Percentiles rank a stretch among this genome's conserved stretches.
phyloP scores from a whole-genome alignment of 1,140 invertebrate genomes.

The Bicyclus anynana region DNA sequence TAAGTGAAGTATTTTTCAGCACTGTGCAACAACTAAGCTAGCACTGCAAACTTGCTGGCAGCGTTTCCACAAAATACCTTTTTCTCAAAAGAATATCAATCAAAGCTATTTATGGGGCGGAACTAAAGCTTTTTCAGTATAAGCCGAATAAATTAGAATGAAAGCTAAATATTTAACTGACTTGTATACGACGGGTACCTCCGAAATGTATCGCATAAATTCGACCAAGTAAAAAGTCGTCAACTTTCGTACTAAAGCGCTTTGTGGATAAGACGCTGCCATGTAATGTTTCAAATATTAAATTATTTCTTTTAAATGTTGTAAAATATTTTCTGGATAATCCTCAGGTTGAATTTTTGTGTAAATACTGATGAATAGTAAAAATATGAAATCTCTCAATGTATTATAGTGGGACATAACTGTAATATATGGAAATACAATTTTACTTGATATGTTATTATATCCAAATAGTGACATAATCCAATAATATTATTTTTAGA shows the following conservation, averaged over 20 bases:
- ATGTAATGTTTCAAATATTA: neutral
- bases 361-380: no score
- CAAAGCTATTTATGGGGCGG: conserved; percentile 56
- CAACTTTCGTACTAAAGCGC: conserved; percentile 43
- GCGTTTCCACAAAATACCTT: conserved; percentile 13
- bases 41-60: conserved; percentile 14
- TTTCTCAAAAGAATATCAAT: conserved; percentile 49
- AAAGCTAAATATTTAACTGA: conserved; percentile 71
- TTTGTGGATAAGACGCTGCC: conserved; percentile 37
- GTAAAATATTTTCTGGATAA: no score
- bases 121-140: conserved; percentile 66
- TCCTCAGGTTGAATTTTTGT: no score
- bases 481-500: no score
- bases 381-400: no score
- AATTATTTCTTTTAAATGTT: no score
- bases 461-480: no score
- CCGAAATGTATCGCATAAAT: conserved; percentile 74
- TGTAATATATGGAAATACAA: no score
- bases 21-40: neutral
- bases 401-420: no score
- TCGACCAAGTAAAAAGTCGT: conserved; percentile 70
- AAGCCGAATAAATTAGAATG: conserved; percentile 69
- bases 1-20: neutral
- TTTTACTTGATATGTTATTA: no score
- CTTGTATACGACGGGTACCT: conserved; percentile 64